Conservation (phyloP, 1,140 invertebrate species). For the Charaxes varanes region DNA sequence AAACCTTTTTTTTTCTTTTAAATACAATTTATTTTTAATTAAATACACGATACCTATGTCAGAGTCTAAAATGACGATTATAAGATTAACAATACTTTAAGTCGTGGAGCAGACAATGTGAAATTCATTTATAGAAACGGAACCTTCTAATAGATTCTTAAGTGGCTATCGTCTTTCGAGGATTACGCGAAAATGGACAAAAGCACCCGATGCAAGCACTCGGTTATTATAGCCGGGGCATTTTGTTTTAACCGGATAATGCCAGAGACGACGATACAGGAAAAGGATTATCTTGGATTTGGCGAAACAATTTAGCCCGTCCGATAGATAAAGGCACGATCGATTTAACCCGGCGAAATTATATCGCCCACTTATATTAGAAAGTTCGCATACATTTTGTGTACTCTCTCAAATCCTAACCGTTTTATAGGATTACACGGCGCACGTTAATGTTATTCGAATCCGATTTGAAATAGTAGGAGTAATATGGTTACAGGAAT, state of each 20-base stretch:
- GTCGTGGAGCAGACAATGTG: too few species aligned
- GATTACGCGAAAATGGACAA: slow-evolving; percentile 25
- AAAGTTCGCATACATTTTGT: slow-evolving; percentile 29
- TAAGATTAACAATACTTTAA: too few species aligned
- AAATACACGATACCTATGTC: too few species aligned
- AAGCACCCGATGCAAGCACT: slow-evolving; percentile 33
- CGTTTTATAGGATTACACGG: slow-evolving; percentile 45
- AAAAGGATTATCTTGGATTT: slow-evolving; percentile 64
- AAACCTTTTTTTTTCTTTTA: too few species aligned
- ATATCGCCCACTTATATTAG: slow-evolving; percentile 36
- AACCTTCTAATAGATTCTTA: slow-evolving; percentile 8
- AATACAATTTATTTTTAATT: too few species aligned
- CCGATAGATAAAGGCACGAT: slow-evolving; percentile 54
- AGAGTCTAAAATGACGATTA: too few species aligned
- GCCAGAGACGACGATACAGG: slow-evolving; percentile 42
- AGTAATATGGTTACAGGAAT: slow-evolving; percentile 38
- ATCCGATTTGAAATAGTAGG: slow-evolving; percentile 44
- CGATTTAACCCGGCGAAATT: slow-evolving; percentile 44
- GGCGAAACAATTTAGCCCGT: slow-evolving; percentile 47
- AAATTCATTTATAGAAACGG: too few species aligned
- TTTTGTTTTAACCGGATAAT: slow-evolving; percentile 61
- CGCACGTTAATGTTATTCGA: slow-evolving; percentile 49
- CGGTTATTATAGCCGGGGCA: slow-evolving; percentile 51
- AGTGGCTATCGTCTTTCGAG: slow-evolving; percentile 10
- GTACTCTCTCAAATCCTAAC: slow-evolving; percentile 36